Conservation (phyloP, 2,888 invertebrate genomes). For the Harpagoxenus sublaevis region DNA sequence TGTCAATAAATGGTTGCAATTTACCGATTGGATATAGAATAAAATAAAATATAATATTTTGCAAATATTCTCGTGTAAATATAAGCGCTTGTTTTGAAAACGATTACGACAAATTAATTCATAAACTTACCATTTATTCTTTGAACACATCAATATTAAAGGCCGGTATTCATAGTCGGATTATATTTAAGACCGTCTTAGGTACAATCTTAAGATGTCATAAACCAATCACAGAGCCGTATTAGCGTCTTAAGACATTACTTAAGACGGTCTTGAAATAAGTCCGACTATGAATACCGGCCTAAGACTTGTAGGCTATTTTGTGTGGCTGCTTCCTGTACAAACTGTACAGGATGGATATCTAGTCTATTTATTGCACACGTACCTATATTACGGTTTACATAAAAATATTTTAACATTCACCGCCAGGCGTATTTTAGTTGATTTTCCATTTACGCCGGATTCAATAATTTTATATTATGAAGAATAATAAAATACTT, state of each 20-base stretch:
- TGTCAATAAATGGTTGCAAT: constrained; percentile 12
- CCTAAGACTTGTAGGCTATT: constrained; percentile 66
- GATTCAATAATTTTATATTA: too few species aligned
- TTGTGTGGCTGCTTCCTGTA: constrained; percentile 45
- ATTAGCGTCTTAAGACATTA: too few species aligned
- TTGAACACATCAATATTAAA: neutral
- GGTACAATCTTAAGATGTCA: too few species aligned
- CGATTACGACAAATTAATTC: neutral
- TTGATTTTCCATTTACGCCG: too few species aligned
- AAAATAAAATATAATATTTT: neutral
- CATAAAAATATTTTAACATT: constrained; percentile 71
- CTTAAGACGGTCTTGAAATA: too few species aligned
- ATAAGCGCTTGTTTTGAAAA: neutral
- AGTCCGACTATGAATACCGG: too few species aligned
- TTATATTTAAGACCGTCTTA: too few species aligned
- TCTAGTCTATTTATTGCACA: constrained; percentile 75
- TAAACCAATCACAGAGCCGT: too few species aligned
- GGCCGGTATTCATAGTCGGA: too few species aligned
- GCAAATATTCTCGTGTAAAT: neutral
- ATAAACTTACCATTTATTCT: constrained; percentile 6
- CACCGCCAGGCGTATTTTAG: too few species aligned
- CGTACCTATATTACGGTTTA: constrained; percentile 69
- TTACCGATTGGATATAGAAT: neutral
- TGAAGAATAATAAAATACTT: too few species aligned
- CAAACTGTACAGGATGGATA: constrained; percentile 65